Evolutionary conservation across 1,140 invertebrate species (phyloP), one percentile per base, ranked within the genome.

Genomic region (Aplysia californica): DNA sequence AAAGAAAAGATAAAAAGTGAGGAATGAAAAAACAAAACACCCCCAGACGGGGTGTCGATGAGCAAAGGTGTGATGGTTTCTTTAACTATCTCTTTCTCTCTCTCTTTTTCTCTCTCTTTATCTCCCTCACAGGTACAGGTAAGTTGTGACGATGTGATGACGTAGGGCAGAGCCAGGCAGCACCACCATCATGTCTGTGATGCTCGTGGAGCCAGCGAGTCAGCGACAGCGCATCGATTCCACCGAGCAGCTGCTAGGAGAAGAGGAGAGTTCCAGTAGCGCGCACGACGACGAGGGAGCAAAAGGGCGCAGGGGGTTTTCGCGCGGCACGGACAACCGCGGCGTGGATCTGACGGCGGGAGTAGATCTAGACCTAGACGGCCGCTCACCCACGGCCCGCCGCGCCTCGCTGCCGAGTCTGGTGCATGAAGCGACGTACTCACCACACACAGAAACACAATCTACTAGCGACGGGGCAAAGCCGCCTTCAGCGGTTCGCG

Each of bases 191-290:
- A 86, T 85, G 85, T 84, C 84, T 20, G 72, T 84, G 39, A 79
- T 87, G 31, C 75, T 84, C 56, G 85, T 86, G 31, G 85, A 81
- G 41, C 81, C 80, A 68, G 85, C 84, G 79, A 83, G 80, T 80
- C 72, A 80, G 68, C 82, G 76, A 20, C 73, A 78, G 61, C 79
- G 86, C 74, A 84, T 87, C 73, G 84, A 87, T 79, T 87, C 86
- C 44, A 85, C 82, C n/a, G 83, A 85, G 73, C 78, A 84, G 70
- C 76, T 83, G 36, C 78, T 83, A 15, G 75, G 36, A 26, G 68
- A 65, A 56, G 66, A 59, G 26, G 61, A 59, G 29, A 65, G 39
- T 29, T 75, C 66, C n/a, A n/a, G n/a, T n/a, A n/a, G n/a, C 61
- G 41, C 68, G 10, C 69, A 59, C 70, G 79, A 84, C 33, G 72